A percentile compares a stretch with the other conserved stretches of the same genome.
Evolutionary conservation across 2,797 vertebrate genomes (phyloP).

Genomic region (Hirundo rustica): DNA sequence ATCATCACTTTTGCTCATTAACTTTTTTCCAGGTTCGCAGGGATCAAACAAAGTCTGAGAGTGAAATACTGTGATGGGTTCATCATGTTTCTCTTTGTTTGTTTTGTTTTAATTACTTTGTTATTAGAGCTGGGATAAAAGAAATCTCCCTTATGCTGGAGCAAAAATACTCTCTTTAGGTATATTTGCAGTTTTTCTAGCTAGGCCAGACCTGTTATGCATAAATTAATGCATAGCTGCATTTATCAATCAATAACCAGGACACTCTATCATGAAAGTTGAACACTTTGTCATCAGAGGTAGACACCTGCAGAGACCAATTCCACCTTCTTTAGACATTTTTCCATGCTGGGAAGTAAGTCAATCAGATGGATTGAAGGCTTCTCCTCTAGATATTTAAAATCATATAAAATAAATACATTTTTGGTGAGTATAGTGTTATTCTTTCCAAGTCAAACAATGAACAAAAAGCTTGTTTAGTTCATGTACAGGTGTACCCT

Average conservation of each 20-base stretch:
- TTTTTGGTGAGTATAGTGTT: background rate
- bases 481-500: background rate
- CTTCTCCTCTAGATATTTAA: background rate
- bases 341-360: background rate
- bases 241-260: background rate
- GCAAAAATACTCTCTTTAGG: background rate
- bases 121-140: background rate
- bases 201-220: background rate
- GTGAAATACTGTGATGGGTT: background rate
- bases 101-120: background rate
- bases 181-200: background rate
- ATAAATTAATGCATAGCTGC: background rate
- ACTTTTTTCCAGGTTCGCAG: background rate
- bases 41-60: background rate
- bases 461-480: background rate
- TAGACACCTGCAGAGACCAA: background rate
- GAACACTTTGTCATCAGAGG: background rate
- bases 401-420: background rate
- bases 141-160: background rate
- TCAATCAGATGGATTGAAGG: background rate
- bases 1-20: background rate
- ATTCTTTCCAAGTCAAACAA: background rate
- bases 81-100: background rate
- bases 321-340: background rate
- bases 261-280: background rate